Percentiles rank a stretch among this genome's conserved stretches.
These are phyloP conservation scores for Ochropleura leucogaster DNA, from an alignment of 2,888 invertebrate genomes.

Conservation along the genomic window DNA sequence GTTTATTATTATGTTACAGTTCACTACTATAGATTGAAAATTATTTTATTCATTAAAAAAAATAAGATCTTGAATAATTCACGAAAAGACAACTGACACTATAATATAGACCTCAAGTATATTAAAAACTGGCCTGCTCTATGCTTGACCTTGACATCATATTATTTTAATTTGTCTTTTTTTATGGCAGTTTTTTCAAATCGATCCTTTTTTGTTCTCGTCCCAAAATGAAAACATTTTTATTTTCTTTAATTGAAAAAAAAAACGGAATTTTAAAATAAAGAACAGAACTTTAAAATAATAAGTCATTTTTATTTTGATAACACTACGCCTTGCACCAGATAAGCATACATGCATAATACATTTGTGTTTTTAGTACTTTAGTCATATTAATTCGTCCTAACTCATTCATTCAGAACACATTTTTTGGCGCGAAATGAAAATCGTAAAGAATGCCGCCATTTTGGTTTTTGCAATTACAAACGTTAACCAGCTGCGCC, in stretches of 20 bases:
- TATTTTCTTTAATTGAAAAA: not conserved
- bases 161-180: not conserved
- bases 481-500: not conserved
- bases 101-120: too few species aligned
- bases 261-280: not conserved
- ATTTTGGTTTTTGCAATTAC: not conserved
- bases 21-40: not conserved
- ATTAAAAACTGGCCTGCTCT: too few species aligned
- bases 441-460: slow-evolving; percentile 2
- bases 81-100: not conserved
- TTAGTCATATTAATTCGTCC: too few species aligned
- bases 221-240: not conserved
- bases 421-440: not conserved
- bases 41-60: too few species aligned
- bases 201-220: not conserved
- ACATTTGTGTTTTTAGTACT: not conserved
- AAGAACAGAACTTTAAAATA: not conserved
- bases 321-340: not conserved
- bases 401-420: too few species aligned
- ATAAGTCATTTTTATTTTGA: not conserved
- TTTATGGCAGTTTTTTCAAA: not conserved
- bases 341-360: not conserved
- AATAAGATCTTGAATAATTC: not conserved
- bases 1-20: not conserved
- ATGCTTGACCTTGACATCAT: not conserved